Base-by-base conservation (phyloP, 1,140 invertebrate species). In the Hylaeus anthracinus region DNA sequence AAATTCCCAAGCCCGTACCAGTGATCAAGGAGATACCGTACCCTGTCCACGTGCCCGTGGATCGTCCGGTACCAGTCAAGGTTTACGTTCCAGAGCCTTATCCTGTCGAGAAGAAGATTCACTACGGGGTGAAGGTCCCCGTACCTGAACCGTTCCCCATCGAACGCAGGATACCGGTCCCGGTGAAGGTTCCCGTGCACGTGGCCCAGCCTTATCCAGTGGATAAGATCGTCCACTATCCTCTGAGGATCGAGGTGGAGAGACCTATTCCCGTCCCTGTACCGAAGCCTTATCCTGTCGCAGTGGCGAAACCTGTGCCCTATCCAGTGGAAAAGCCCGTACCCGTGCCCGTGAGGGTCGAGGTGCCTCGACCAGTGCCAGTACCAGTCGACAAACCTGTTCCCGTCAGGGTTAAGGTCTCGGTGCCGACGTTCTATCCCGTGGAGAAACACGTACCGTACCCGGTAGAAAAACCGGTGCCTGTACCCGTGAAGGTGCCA, bases 1-100 rank as follows among this genome's bases (percentile, higher is more conserved):
- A 91, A 72, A 91, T 94, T 39, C 93, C 93, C 0, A 88, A 87
- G 41, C 92, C 93, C 1, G 81, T 93, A 8, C 89, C 93, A 0
- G 89, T 94, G 1, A 78, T 91, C 41, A 93, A 93, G 26, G 90
- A 92, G 37, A 83, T 92, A 0, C 91, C 88, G 8, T 93, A 93
- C 48, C 90, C 93, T 0, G 91, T 94, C 1, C 88, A 91, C 48
- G 92, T 94, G 12, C 92, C 91, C 0, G 87, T 93, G 0, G 95
- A 96, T 82, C 94, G 95, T 88, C 95, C 94, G 1, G 94, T 96
- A 84, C 95, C 95, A 64, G 94, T 95, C 76, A 95, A 95, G 86
- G 95, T 96, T 3, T 94, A 95, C 67, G 93, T 96, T 15, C 95
- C 96, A 10, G 94, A 95, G 0, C 95, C 95, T 26, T 95, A 94